A percentile compares a stretch with the other conserved stretches of the same genome.
phyloP scores from a whole-genome alignment of 2,797 vertebrate species.

The Rhinophrynus dorsalis region DNA sequence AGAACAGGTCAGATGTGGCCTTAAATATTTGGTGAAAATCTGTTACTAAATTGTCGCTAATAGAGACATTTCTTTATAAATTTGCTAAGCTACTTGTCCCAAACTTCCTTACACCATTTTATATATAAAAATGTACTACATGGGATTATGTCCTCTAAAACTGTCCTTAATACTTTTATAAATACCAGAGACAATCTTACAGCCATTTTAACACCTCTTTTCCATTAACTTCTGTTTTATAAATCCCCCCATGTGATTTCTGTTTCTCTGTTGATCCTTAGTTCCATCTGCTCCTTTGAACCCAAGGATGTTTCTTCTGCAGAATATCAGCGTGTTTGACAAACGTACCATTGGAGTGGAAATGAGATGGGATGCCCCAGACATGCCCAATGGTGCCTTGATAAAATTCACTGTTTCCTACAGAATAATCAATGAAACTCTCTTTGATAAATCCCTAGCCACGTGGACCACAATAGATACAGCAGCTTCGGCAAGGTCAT shows the following conservation, averaged over 20 bases:
- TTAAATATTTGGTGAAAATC: no score
- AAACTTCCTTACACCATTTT: no score
- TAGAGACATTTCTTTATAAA: no score
- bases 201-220: no score
- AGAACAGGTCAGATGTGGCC: no score
- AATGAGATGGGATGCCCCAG: slow-evolving; percentile 67
- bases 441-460: not conserved
- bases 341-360: slow-evolving; percentile 54
- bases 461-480: slow-evolving; percentile 52
- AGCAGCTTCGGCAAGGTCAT: slow-evolving; percentile 35
- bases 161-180: no score
- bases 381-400: slow-evolving; percentile 60
- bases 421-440: slow-evolving; percentile 53
- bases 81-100: no score
- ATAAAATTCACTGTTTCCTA: slow-evolving; percentile 61
- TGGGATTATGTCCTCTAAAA: no score
- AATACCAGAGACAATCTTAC: no score
- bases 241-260: not conserved
- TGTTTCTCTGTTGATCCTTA: slow-evolving; percentile 35
- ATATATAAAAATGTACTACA: no score
- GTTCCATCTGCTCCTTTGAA: slow-evolving; percentile 65
- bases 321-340: slow-evolving; percentile 7
- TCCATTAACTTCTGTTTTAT: no score
- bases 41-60: no score
- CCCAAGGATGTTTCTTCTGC: slow-evolving; percentile 60